A percentile compares a stretch with the other conserved stretches of the same genome.
Evolutionary conservation across 2,888 invertebrate species (phyloP).

Genomic region (Glyphotaelius pellucidus): DNA sequence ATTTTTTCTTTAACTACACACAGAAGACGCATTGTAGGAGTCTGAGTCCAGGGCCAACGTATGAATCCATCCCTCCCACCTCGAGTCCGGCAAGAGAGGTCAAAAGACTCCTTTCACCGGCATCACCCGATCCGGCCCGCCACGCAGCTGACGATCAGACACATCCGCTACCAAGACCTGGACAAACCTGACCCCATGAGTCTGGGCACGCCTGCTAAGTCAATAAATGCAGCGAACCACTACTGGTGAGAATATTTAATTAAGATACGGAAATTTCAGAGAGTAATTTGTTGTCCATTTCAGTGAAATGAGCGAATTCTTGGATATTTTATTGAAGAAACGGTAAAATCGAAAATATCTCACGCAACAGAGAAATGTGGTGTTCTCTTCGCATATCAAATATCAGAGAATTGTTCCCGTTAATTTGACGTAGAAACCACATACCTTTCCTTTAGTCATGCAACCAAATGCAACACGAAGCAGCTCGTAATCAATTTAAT

Average conservation of each 20-base stretch:
- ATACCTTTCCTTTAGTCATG: background rate
- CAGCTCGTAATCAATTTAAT: background rate
- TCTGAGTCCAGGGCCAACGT: no score
- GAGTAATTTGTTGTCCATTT: background rate
- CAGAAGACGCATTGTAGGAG: no score
- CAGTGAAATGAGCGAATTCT: background rate
- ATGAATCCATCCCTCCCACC: no score
- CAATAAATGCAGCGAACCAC: no score
- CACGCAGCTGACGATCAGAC: no score
- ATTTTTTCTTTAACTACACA: no score
- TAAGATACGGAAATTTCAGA: background rate
- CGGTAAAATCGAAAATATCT: background rate
- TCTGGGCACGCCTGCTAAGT: no score
- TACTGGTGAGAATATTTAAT: background rate
- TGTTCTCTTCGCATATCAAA: background rate
- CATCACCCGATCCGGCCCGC: no score
- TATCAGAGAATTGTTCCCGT: background rate
- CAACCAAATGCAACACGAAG: background rate
- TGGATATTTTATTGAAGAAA: background rate
- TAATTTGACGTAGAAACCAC: background rate
- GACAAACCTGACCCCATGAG: no score
- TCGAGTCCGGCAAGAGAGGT: no score
- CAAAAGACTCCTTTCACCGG: no score
- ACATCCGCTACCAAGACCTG: no score
- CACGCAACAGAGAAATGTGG: background rate